Evolutionary conservation across 2,888 invertebrate genomes (phyloP).

Genomic region (Caenorhabditis panamensis): DNA sequence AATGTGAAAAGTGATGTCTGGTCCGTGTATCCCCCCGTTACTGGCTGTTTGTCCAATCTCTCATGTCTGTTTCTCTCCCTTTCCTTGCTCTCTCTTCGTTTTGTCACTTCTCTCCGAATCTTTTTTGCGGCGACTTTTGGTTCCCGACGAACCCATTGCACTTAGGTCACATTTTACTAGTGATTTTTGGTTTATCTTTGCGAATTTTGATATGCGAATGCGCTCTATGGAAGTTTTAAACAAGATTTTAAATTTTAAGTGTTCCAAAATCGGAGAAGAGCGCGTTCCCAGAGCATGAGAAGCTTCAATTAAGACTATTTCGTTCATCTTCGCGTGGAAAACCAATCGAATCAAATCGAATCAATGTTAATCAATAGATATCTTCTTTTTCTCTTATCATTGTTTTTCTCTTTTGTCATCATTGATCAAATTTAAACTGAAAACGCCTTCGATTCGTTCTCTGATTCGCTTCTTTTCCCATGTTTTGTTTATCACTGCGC

Average conservation of each 20-base stretch:
- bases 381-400: not conserved
- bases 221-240: too few relatives aligned
- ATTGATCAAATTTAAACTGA: too few relatives aligned
- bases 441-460: not conserved
- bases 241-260: too few relatives aligned
- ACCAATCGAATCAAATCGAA: too few relatives aligned
- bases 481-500: not conserved
- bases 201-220: too few relatives aligned
- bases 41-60: slow-evolving; percentile 33
- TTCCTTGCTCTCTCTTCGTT: slow-evolving; percentile 1
- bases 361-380: too few relatives aligned
- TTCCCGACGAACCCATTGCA: slow-evolving; percentile 39
- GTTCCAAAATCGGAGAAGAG: too few relatives aligned
- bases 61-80: slow-evolving; percentile 22
- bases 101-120: slow-evolving; percentile 18
- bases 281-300: too few relatives aligned
- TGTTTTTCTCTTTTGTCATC: not conserved
- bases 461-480: not conserved
- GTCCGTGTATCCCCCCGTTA: slow-evolving; percentile 8
- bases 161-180: slow-evolving; percentile 43
- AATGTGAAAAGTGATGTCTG: slow-evolving; percentile 36
- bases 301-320: too few relatives aligned
- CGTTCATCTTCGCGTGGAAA: too few relatives aligned
- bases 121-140: slow-evolving; percentile 35
- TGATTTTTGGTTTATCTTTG: not conserved